These are phyloP conservation scores for Sebastes itinus DNA, from an alignment of 2,797 vertebrate species.

Conservation along the genomic window DNA sequence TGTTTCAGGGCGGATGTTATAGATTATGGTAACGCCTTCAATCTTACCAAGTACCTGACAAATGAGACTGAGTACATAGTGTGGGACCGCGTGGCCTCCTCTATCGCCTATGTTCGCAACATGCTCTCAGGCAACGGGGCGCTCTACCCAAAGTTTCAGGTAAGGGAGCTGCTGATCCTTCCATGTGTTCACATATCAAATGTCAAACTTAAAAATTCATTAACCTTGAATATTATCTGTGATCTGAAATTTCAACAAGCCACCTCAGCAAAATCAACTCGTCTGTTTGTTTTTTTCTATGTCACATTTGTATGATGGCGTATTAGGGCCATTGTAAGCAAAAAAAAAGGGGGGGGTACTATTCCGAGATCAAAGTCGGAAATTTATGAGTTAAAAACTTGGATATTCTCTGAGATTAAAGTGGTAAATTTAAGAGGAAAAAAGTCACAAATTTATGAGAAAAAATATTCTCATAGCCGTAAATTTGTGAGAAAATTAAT, in stretches of 20 bases:
- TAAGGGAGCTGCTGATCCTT: slow-evolving; percentile 49
- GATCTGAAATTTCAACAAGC: neutral
- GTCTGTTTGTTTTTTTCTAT: neutral
- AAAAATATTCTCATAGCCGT: too few species aligned
- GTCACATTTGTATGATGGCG: neutral
- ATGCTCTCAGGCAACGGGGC: slow-evolving; percentile 86
- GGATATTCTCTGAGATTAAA: too few species aligned
- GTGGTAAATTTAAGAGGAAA: too few species aligned
- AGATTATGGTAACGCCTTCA: slow-evolving; percentile 84
- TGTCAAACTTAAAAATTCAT: neutral
- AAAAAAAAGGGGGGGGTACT: too few species aligned
- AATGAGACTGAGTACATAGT: slow-evolving; percentile 88
- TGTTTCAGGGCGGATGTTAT: slow-evolving; percentile 84
- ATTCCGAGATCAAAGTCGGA: too few species aligned
- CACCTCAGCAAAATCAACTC: neutral
- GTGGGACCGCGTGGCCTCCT: slow-evolving; percentile 86
- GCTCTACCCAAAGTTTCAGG: slow-evolving; percentile 89
- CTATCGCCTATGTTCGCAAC: slow-evolving; percentile 86
- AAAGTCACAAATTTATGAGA: too few species aligned
- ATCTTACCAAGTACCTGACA: slow-evolving; percentile 88
- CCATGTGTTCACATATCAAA: neutral
- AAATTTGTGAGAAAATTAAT: too few species aligned
- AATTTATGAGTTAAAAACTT: too few species aligned
- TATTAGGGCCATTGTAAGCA: too few species aligned
- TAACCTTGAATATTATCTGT: neutral